Evolutionary conservation across 2,113 vertebrate genomes (phyloP).

Genomic region (cattle (Bos taurus)): DNA sequence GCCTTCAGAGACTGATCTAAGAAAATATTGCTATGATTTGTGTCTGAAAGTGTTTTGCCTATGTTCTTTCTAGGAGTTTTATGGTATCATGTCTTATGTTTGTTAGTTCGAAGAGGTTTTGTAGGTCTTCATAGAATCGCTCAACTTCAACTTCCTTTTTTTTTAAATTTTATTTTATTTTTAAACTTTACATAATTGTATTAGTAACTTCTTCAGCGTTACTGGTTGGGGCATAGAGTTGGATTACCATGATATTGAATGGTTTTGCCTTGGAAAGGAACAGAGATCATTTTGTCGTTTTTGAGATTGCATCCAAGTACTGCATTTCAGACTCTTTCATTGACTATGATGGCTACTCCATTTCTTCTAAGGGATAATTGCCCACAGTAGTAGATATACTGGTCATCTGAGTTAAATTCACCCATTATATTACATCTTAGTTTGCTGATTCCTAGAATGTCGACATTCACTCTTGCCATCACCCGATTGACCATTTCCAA

Average conservation of each 20-base stretch:
- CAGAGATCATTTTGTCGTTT: neutral
- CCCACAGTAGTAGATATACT: neutral
- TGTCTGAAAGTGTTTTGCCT: neutral
- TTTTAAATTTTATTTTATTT: too few species aligned
- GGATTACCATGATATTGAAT: neutral
- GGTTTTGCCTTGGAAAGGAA: neutral
- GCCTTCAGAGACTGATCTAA: neutral
- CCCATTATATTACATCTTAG: neutral
- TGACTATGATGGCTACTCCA: neutral
- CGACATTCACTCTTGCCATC: accelerated
- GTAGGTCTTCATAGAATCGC: neutral
- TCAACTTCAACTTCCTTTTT: neutral
- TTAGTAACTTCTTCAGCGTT: accelerated
- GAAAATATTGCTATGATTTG: neutral
- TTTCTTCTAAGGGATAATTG: neutral
- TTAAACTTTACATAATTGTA: too few species aligned
- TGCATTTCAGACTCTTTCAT: neutral
- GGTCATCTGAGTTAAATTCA: neutral
- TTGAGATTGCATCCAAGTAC: neutral
- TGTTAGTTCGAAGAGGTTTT: neutral
- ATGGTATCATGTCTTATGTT: neutral
- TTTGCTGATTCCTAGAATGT: neutral
- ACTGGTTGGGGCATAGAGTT: neutral
- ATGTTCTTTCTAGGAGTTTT: neutral
- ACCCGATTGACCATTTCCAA: neutral